Evolutionary conservation across 2,113 vertebrate species (phyloP), one percentile per base, ranked within the genome.

Genomic region (Clupea harengus): DNA sequence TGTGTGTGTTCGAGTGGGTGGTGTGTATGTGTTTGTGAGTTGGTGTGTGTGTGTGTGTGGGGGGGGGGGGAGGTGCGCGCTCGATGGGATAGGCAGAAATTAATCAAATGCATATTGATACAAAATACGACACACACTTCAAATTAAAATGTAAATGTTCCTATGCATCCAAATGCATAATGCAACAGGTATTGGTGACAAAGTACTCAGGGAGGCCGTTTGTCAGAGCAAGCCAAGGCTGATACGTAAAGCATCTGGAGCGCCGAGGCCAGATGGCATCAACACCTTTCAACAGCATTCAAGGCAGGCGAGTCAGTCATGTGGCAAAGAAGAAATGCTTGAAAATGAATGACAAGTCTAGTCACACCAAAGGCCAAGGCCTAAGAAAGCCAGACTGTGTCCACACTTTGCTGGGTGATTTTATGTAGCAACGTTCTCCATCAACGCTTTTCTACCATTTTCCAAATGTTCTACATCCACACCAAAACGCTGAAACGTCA

Each of bases 11-110:
- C 39, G 25, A 11, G 47, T 83, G 22, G 2, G 39, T 39, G 39
- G 39, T 64, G 49, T 81, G 84, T 45, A 78, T 47, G 45, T 32
- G 46, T 44, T 84, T 46, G 52, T 64, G 57, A 46, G 18, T 32
- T 39, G 39, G 49, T 81, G 72, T 86, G 49, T 82, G 49, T 86
- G 85, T 45, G 49, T 82, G 84, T 81, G 64, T 72, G 25, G 32
- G 64, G 32, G n/a, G n/a, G 8, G 8, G 25, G n/a, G n/a, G 8
- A 2, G 25, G 8, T 15, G 64, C 2, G 9, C 10, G 64, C 64
- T 3, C 25, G 5, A 60, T 22, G 54, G 18, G 54, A 22, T 4
- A 20, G 18, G 18, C 50, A 52, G 20, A 60, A 22, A 20, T 57
- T 57, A 17, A 57, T 20, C 52, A 57, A 60, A 60, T 60, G 39